phyloP scores from a whole-genome alignment of 2,113 vertebrate genomes.

The Neopipo cinnamomea region DNA sequence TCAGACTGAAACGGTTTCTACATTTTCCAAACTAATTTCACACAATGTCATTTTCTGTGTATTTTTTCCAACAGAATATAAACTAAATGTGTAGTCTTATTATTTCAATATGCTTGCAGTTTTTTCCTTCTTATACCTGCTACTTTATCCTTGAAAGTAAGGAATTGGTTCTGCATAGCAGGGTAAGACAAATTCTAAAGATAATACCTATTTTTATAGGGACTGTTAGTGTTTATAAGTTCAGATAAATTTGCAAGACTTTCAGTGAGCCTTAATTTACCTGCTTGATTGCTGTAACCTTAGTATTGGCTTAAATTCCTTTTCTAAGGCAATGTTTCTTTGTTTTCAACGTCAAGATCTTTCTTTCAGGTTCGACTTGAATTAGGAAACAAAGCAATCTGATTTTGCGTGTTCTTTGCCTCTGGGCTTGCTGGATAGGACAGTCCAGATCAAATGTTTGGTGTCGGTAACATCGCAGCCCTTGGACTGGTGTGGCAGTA shows the following conservation, averaged over 20 bases:
- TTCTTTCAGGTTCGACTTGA: not conserved
- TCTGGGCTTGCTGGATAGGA: not conserved
- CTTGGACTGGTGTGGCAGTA: not conserved
- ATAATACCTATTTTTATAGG: not conserved
- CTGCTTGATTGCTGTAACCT: fast-evolving
- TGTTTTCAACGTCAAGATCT: fast-evolving
- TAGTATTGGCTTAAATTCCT: not conserved
- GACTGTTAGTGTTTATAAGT: not conserved
- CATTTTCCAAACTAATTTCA: not conserved
- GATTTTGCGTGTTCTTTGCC: not conserved
- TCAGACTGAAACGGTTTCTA: not conserved
- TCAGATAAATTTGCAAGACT: not conserved
- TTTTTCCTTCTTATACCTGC: not conserved
- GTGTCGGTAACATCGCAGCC: not conserved
- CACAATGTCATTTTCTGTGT: not conserved
- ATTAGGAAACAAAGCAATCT: not conserved
- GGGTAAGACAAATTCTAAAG: not conserved
- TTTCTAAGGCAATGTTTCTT: not conserved
- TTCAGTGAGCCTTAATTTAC: not conserved
- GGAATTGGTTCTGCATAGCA: not conserved
- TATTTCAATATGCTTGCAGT: fast-evolving
- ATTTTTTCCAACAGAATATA: not conserved
- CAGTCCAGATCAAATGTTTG: not conserved
- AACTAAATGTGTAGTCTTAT: fast-evolving
- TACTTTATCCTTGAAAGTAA: not conserved